Base-by-base conservation (phyloP, 2,797 vertebrate species). In the Rhabdophis nuchalis region DNA sequence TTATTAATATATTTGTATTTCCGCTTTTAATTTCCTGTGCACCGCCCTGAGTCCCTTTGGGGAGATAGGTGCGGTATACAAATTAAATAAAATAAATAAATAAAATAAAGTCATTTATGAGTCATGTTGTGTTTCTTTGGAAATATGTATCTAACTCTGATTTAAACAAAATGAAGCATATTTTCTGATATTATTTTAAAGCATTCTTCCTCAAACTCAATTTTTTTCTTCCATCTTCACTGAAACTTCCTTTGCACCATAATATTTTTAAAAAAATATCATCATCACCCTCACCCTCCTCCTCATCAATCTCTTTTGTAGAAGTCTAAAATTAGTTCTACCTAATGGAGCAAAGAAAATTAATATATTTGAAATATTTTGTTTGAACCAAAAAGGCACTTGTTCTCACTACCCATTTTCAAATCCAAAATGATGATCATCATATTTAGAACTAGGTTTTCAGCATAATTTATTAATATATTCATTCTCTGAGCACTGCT, bases 401-500 rank as follows among this genome's bases (percentile, higher is more conserved):
- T 85, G 32, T 41, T 77, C 16, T 50, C 5, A 0, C 1, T 53
- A 14, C 27, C 9, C 36, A 50, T 6, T 53, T 23, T 46, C 54
- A 86, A 58, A 90, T 61, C 89, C 9, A 89, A 82, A 95, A 86
- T 4, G 12, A 18, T n/a, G 52, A 86, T 91, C 85, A 23, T 11
- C 89, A 11, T 53, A 85, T 50, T 20, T 7, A 57, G 0, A 18
- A 86, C 58, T n/a, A 91, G 86, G 4, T 57, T 92, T 72, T 90
- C 88, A 61, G 14, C 61, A 58, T 25, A 94, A 91, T 91, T 25
- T 85, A 91, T 85, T 32, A 2, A 92, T 54, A 89, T 1, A 91
- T 64, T 92, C 0, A 89, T 54, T 91, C 86, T 68, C 52, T 89
- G 89, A 90, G 46, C 85, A 82, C 3, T 89, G 88, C 50, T 95